These are phyloP conservation scores for Ischnura elegans DNA, from an alignment of 2,888 invertebrate genomes.

Conservation along the genomic window DNA sequence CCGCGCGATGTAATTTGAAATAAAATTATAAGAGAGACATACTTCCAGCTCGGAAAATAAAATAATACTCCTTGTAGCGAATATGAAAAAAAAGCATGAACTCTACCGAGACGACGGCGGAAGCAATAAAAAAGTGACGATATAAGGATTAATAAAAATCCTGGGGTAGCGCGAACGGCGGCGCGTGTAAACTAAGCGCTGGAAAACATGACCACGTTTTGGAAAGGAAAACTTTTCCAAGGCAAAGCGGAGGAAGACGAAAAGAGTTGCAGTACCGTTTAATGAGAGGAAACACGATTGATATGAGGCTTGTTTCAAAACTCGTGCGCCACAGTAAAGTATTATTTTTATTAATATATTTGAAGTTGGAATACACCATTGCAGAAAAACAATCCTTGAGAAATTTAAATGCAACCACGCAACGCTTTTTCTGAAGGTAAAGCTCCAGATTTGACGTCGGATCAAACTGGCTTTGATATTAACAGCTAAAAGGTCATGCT, in stretches of 20 bases:
- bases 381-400: too few species aligned
- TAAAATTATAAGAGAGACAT: neutral
- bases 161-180: neutral
- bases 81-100: neutral
- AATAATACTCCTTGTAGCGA: neutral
- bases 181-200: neutral
- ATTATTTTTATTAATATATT: neutral
- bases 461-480: too few species aligned
- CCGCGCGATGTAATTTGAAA: neutral
- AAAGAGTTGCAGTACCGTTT: neutral
- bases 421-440: too few species aligned
- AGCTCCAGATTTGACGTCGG: too few species aligned
- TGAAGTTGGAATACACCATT: neutral
- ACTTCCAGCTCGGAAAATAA: neutral
- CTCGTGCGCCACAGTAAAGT: neutral
- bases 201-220: neutral
- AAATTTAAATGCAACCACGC: too few species aligned
- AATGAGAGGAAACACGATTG: neutral
- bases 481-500: too few species aligned
- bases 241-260: neutral
- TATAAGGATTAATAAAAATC: constrained; percentile 8
- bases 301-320: too few species aligned
- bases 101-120: neutral
- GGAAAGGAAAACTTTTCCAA: neutral
- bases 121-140: neutral